Conservation (phyloP, 2,113 vertebrate genomes). For the Ginglymostoma cirratum region DNA sequence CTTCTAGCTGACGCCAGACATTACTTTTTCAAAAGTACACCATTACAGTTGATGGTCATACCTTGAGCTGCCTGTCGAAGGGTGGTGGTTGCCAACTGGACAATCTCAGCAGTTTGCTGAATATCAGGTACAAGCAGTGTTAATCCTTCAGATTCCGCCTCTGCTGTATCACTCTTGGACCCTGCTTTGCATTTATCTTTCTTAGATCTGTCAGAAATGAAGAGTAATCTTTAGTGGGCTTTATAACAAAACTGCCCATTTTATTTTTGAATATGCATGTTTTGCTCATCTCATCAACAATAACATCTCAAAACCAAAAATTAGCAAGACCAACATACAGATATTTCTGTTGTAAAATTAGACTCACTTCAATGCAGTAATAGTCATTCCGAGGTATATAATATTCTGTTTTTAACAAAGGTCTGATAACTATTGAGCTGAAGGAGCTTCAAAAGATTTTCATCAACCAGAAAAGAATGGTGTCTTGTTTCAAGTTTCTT, state of each 20-base stretch:
- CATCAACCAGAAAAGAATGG: not conserved
- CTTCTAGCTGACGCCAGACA: not conserved
- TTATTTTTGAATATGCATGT: not conserved
- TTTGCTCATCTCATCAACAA: not conserved
- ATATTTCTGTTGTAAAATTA: not conserved
- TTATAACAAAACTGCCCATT: not conserved
- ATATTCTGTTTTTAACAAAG: not conserved
- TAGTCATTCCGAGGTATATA: not conserved
- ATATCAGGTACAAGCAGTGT: conserved; percentile 94
- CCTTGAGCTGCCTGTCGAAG: conserved; percentile 89
- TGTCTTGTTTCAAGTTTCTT: not conserved
- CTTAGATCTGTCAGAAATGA: conserved; percentile 71
- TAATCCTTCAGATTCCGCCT: conserved; percentile 92
- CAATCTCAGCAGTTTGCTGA: conserved; percentile 92
- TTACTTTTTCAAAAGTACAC: not conserved
- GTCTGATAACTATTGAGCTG: not conserved
- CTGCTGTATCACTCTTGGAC: conserved; percentile 78
- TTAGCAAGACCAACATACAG: not conserved
- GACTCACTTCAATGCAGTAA: not conserved
- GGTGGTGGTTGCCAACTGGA: conserved; percentile 82
- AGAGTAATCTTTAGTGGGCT: not conserved
- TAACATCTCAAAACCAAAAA: not conserved
- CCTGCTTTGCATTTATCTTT: conserved; percentile 93
- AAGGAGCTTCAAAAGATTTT: not conserved
- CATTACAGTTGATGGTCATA: conserved; percentile 44